Evolutionary conservation across 2,113 vertebrate genomes (phyloP), one percentile per base, ranked within the genome.

Genomic region (Scolopax mira): DNA sequence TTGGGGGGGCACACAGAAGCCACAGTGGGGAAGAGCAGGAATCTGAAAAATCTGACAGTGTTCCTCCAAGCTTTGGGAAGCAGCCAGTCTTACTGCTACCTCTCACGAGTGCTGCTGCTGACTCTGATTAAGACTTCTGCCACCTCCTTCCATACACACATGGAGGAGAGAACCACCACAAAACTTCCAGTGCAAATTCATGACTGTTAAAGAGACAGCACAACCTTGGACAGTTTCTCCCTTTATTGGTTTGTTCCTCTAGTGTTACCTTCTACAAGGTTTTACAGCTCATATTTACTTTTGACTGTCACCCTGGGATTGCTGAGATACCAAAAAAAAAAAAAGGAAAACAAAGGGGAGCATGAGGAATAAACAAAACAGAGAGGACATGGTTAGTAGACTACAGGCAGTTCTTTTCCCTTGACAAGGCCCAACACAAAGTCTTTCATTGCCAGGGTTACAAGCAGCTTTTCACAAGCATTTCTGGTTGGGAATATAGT

Each of bases 371-470:
- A 98, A 97, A 96, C 7, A 55, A 82, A 92, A 91, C 6, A 15
- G 78, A 61, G 42, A 88, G 46, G 41, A 86, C 73, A 79, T 78
- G 89, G 85, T 92, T 92, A 96, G 97, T 78, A 79, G 97, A 97
- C 90, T 88, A 96, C 95, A 97, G 94, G 90, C 92, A 95, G 95
- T 91, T 90, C 84, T 93, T 89, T 73, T 74, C 70, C 73, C 79
- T 97, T 96, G 90, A 96, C 88, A 88, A 87, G 79, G 83, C 80
- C 79, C 21, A 42, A 62, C 57, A 95, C 65, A 19, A 72, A 89
- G 95, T 90, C 97, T 97, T 96, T 94, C 90, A 94, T 98, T 94
- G 80, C 97, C 97, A 97, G 96, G 98, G 98, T 95, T 97, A 98
- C 98, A 41, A 79, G 94, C 92, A 96, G 96, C 96, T 94, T 96